phyloP scores from a whole-genome alignment of 2,113 vertebrate genomes.

The Dipodomys merriami region DNA sequence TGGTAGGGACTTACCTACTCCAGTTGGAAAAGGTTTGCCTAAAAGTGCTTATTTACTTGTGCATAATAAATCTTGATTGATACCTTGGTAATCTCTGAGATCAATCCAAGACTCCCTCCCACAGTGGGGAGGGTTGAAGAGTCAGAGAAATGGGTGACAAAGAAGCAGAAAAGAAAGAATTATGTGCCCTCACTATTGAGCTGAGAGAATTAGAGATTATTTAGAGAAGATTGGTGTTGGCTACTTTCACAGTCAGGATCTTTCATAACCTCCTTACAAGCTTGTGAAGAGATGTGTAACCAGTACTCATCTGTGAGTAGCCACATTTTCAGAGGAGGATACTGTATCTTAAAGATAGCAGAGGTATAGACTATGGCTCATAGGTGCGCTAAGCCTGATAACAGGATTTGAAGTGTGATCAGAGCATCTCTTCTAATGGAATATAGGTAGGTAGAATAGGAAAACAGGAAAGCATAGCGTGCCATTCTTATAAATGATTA shows the following conservation, averaged over 20 bases:
- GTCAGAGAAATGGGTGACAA: neutral
- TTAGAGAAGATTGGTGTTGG: neutral
- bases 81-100: slow-evolving; percentile 69
- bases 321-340: neutral
- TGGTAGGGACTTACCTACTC: slow-evolving; percentile 64
- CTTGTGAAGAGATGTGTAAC: neutral
- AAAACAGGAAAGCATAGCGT: neutral
- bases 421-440: neutral
- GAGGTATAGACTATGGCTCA: neutral
- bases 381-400: neutral
- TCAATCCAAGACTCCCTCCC: slow-evolving; percentile 37
- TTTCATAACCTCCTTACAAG: neutral
- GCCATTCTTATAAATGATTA: neutral
- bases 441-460: neutral
- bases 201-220: neutral
- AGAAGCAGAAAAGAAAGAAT: neutral
- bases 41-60: slow-evolving; percentile 71
- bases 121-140: slow-evolving; percentile 23
- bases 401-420: neutral
- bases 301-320: neutral
- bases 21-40: slow-evolving; percentile 44
- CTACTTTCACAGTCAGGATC: neutral
- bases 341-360: neutral
- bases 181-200: neutral
- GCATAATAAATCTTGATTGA: slow-evolving; percentile 72